Evolutionary conservation across 1,140 invertebrate species (phyloP).

Genomic region (Neodiprion virginianus): DNA sequence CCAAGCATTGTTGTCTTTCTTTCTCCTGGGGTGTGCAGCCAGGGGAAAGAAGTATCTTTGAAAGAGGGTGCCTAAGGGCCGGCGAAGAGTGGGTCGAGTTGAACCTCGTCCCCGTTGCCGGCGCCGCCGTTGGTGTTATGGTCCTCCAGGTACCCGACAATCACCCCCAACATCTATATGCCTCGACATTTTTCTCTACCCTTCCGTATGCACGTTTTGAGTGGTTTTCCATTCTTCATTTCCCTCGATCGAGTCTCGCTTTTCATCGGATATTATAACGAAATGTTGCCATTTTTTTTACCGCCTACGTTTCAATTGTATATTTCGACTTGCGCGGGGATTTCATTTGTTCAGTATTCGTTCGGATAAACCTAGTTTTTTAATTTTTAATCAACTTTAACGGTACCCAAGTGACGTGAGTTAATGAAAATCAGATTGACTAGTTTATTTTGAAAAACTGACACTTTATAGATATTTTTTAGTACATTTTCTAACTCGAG

Average conservation of each 20-base stretch:
- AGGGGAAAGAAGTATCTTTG: conserved; percentile 88
- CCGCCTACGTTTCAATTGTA: too few species aligned
- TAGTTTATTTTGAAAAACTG: too few species aligned
- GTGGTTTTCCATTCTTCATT: neutral
- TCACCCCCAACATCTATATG: neutral
- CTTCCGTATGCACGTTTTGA: conserved; percentile 13
- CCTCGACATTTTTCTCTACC: neutral
- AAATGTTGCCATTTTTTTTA: too few species aligned
- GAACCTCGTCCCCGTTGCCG: conserved; percentile 88
- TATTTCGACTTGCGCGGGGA: too few species aligned
- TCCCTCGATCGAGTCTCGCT: neutral
- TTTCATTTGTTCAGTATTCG: too few species aligned
- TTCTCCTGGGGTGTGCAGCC: conserved; percentile 62
- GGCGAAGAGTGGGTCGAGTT: conserved; percentile 94
- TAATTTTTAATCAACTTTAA: too few species aligned
- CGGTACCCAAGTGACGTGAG: too few species aligned
- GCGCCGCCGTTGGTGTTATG: conserved; percentile 80
- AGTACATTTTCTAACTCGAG: too few species aligned
- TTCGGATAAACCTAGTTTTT: too few species aligned
- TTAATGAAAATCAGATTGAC: too few species aligned
- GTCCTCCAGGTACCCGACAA: conserved; percentile 77
- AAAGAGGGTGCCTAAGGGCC: conserved; percentile 89
- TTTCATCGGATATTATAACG: too few species aligned
- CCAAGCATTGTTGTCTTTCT: conserved; percentile 10
- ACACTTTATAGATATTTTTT: too few species aligned